Conservation (phyloP, 2,113 vertebrate species). For the Thomomys bottae region DNA sequence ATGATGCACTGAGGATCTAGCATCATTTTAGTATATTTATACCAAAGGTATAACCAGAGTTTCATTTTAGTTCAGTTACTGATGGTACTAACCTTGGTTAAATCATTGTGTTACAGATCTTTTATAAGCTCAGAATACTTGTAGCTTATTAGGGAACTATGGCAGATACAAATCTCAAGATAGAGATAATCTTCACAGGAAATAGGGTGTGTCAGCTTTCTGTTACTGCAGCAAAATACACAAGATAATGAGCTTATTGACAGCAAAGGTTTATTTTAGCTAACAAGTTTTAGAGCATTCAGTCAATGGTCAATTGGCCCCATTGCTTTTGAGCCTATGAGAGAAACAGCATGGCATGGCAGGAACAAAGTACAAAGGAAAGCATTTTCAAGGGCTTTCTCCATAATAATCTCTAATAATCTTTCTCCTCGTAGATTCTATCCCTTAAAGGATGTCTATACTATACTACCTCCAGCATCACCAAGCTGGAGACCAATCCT, state of each 20-base stretch:
- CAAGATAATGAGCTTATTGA: neutral
- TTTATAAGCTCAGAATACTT: conserved; percentile 1
- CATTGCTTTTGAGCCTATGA: neutral
- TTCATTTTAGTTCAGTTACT: neutral
- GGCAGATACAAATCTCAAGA: neutral
- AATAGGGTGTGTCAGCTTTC: neutral
- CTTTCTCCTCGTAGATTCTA: neutral
- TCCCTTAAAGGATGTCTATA: neutral
- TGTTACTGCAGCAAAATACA: neutral
- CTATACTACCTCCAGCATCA: neutral
- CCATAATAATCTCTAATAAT: too few species aligned
- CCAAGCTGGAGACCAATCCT: neutral
- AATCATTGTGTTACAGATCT: neutral
- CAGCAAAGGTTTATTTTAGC: neutral
- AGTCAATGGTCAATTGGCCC: neutral
- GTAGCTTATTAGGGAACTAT: neutral
- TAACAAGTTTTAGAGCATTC: neutral
- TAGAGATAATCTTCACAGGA: neutral
- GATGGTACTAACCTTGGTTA: too few species aligned
- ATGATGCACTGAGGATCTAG: too few species aligned
- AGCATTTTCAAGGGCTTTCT: neutral
- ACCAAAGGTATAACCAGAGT: too few species aligned
- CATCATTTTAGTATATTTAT: too few species aligned
- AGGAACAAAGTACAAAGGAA: neutral
- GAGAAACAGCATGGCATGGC: neutral